Base-by-base conservation (phyloP, 1,140 invertebrate genomes). In the Heterodera schachtii region DNA sequence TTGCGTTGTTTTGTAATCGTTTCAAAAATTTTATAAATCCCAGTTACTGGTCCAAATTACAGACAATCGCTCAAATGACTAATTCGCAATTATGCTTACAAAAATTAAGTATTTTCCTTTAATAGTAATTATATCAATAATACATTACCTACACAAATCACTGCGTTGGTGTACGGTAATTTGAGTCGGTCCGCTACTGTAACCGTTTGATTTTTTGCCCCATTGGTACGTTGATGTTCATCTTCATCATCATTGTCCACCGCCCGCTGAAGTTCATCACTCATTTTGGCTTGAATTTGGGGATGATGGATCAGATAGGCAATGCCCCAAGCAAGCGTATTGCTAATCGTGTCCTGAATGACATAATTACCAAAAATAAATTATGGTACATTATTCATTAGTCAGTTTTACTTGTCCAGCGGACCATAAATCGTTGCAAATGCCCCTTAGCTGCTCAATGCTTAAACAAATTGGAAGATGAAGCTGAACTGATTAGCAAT, bases 241-340 rank as follows among this genome's bases (percentile, higher is more conserved):
- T 31, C 31, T 31, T 31, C 31, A 31, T 31, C 31, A 31, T 31
- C 31, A 31, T 31, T 1, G 31, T 31, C 31, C 31, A 31, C 31
- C 31, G 1, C 1, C 31, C 31, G 1, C 31, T 31, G 31, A 8
- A 83, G 74, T 71, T 83, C 82, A 5, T 9, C 82, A 9, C 81
- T 81, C 11, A 83, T 16, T 78, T 79, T 78, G 4, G 86, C 91
- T 91, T 94, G 93, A 67, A 94, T 92, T 3, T 93, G 91, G 13
- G 93, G 93, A 91, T 95, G 90, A 47, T 93, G 90, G 0, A 94
- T 93, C 91, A 96, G 93, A 81, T 94, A 94, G 13, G 97, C 91
- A 11, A 96, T 90, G 84, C 95, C 94, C 95, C 95, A 97, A 9
- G 93, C 92, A 13, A 97, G 87, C 0, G 95, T 94, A 0, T 94